Percentiles rank a stretch among this genome's conserved stretches.
These are phyloP conservation scores for Pempheris klunzingeri DNA, from an alignment of 2,797 vertebrate species.

Conservation along the genomic window DNA sequence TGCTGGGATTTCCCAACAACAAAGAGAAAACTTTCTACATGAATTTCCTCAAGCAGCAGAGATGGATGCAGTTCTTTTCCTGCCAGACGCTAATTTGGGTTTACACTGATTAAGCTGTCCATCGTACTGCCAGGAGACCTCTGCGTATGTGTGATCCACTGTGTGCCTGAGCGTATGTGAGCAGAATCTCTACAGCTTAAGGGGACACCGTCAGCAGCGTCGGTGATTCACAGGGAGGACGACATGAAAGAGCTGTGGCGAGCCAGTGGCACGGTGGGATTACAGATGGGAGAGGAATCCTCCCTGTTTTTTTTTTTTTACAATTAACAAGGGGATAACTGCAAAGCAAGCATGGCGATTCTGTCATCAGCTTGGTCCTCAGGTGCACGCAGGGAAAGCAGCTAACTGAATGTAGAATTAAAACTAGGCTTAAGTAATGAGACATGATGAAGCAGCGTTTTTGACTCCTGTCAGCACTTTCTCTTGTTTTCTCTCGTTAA, in stretches of 20 bases:
- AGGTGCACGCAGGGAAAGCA: constrained; percentile 55
- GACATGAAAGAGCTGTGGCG: constrained; percentile 61
- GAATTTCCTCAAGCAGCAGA: constrained; percentile 44
- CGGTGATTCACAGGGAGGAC: constrained; percentile 59
- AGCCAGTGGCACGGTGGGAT: constrained; percentile 57
- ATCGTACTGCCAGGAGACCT: constrained; percentile 63
- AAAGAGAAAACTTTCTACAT: constrained; percentile 49
- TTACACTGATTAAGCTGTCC: constrained; percentile 83
- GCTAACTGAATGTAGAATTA: constrained; percentile 69
- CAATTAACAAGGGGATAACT: constrained; percentile 66
- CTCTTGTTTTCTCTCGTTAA: constrained; percentile 56
- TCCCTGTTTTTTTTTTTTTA: constrained; percentile 58
- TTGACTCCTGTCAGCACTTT: constrained; percentile 65
- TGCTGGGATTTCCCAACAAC: constrained; percentile 61
- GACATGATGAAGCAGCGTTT: constrained; percentile 65
- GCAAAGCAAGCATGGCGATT: constrained; percentile 50
- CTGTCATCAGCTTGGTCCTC: constrained; percentile 55
- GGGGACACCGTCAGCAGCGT: constrained; percentile 58
- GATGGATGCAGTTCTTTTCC: constrained; percentile 58
- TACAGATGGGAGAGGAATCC: constrained; percentile 65
- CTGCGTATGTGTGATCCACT: constrained; percentile 58
- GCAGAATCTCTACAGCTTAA: constrained; percentile 68
- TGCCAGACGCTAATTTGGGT: constrained; percentile 74
- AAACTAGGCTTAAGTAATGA: constrained; percentile 66
- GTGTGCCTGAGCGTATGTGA: constrained; percentile 58